Conservation (phyloP, 2,797 vertebrate species). For the Rhynchotus rufescens region DNA sequence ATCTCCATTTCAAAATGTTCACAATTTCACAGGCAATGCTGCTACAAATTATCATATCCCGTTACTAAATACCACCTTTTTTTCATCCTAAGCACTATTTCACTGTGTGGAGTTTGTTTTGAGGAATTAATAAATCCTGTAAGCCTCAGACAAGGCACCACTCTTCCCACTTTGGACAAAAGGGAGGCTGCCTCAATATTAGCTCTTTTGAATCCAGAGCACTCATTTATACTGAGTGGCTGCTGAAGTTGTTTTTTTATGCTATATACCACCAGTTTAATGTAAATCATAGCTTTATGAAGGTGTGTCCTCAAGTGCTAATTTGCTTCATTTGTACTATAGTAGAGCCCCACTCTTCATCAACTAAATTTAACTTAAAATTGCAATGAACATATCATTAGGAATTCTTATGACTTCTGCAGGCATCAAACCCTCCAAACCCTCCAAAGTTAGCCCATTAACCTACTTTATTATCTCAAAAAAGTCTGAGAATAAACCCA, state of each 20-base stretch:
- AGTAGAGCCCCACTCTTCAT: neutral
- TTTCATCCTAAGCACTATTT: neutral
- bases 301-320: no score
- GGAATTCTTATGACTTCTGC: neutral
- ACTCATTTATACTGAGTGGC: no score
- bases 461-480: neutral
- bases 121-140: neutral
- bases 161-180: neutral
- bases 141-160: fast-evolving
- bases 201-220: no score
- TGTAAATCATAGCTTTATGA: no score
- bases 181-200: neutral
- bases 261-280: no score
- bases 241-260: no score
- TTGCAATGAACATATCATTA: fast-evolving
- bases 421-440: neutral
- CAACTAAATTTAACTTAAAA: neutral
- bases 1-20: neutral
- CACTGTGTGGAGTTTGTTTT: neutral
- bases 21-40: neutral
- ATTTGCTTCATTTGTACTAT: no score
- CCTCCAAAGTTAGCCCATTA: neutral
- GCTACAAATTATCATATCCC: neutral
- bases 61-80: neutral
- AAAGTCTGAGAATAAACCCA: neutral